Evolutionary conservation across 1,140 invertebrate genomes (phyloP).

Genomic region (Lepeophtheirus salmonis): DNA sequence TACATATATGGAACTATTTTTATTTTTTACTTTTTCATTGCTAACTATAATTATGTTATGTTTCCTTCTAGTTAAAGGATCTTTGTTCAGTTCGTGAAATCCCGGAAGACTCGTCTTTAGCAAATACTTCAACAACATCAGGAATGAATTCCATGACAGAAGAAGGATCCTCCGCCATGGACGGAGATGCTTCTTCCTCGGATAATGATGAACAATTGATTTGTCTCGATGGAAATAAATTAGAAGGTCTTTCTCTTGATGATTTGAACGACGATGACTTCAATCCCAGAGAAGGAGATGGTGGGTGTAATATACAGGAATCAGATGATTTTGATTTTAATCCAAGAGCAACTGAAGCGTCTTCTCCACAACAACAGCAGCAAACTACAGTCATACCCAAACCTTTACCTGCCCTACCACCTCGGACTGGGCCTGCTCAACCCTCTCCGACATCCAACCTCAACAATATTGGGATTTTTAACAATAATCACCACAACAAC

Average conservation of each 20-base stretch:
- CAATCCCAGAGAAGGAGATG: constrained; percentile 8
- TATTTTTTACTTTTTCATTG: too few relatives aligned
- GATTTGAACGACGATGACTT: constrained; percentile 17
- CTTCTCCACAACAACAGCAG: background rate
- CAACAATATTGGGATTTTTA: background rate
- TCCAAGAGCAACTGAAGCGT: constrained; percentile 1
- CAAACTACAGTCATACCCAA: background rate
- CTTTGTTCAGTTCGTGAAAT: background rate
- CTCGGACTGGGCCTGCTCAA: background rate
- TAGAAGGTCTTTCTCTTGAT: constrained; percentile 6
- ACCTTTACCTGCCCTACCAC: constrained; percentile 1
- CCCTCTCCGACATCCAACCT: background rate
- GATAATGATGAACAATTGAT: background rate
- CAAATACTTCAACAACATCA: background rate
- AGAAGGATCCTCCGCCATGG: background rate
- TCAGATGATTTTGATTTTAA: constrained; percentile 1
- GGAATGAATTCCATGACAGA: background rate
- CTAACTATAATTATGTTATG: too few relatives aligned
- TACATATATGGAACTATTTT: too few relatives aligned
- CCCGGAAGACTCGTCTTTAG: too few relatives aligned
- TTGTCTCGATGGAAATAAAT: constrained; percentile 1
- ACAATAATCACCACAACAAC: background rate
- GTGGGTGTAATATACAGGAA: background rate
- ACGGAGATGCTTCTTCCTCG: constrained; percentile 5
- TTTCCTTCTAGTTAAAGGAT: background rate